Evolutionary conservation across 1,140 invertebrate genomes (phyloP), one percentile per base, ranked within the genome.

Genomic region (Onthophagus taurus): DNA sequence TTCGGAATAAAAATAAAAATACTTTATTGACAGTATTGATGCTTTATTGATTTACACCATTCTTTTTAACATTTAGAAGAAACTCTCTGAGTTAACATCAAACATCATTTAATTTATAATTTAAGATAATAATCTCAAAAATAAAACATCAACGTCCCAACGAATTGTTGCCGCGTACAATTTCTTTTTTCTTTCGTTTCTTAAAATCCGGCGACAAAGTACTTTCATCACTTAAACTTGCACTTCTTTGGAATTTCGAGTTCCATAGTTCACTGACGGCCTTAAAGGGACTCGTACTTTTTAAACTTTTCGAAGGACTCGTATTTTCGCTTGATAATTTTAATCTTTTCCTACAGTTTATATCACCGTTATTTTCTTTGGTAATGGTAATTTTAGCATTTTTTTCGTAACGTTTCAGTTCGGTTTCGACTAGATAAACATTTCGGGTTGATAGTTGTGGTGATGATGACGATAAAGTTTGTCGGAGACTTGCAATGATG

Each of bases 351-450:
- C 14, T 35, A n/a, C n/a, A n/a, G n/a, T n/a, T n/a, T n/a, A n/a
- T n/a, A 3, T 30, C 33, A 11, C 14, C 20, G 14, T 41, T 30
- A 19, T 31, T 42, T 7, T 42, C 29, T 7, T 30, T 42, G 8
- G 18, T 13, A 12, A 4, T 31, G 29, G 9, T 31, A 4, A 18
- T 31, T 5, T 5, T 11, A n/a, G 31, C 11, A 12, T 2, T 42
- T 8, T 31, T 42, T 5, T 14, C n/a, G 14, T 26, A 8, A 12
- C 20, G 14, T 4, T 31, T 46, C n/a, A 39, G 4, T 42, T 51
- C 54, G 2, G 18, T 30, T 45, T 63, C 59, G 4, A 61, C 48
- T 18, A 60, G 21, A 45, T 56, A 60, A 4, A 57, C 19, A 16
- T 35, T 47, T 23, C 43, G 49, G 1, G 49, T n/a, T n/a, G n/a